These are phyloP conservation scores for Tichodroma muraria DNA, from an alignment of 2,113 vertebrate genomes.

Conservation along the genomic window DNA sequence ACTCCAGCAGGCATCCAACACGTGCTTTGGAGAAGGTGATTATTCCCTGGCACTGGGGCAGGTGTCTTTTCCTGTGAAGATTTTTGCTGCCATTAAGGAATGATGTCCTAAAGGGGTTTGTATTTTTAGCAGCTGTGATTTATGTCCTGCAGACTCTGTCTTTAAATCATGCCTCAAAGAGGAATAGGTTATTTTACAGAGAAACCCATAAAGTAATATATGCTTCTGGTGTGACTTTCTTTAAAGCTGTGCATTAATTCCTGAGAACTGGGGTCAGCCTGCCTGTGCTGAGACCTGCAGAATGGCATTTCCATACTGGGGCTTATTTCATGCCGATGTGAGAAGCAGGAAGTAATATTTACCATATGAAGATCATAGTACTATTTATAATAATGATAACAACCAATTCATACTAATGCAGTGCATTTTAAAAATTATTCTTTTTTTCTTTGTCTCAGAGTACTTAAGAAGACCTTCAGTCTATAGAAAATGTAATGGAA, in stretches of 20 bases:
- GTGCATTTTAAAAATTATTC: neutral
- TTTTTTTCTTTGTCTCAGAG: neutral
- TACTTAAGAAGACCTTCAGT: neutral
- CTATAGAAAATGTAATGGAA: neutral
- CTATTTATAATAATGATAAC: neutral
- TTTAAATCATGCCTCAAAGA: slow-evolving; percentile 56
- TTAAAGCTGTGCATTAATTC: slow-evolving; percentile 52
- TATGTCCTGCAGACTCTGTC: slow-evolving; percentile 23
- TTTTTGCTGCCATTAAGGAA: slow-evolving; percentile 35
- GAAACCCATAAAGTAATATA: slow-evolving; percentile 22
- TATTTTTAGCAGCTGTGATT: slow-evolving; percentile 59
- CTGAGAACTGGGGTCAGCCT: slow-evolving; percentile 27
- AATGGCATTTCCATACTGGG: neutral
- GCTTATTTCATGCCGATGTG: neutral
- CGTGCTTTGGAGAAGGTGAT: slow-evolving; percentile 30
- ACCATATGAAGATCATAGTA: neutral
- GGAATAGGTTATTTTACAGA: slow-evolving; percentile 35
- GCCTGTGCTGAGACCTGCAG: slow-evolving; percentile 41
- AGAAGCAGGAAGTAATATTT: neutral
- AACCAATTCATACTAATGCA: neutral
- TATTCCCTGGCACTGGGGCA: slow-evolving; percentile 39
- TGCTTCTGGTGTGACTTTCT: slow-evolving; percentile 48
- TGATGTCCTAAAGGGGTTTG: slow-evolving; percentile 26
- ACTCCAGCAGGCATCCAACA: slow-evolving; percentile 18
- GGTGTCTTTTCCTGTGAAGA: slow-evolving; percentile 42